These are phyloP conservation scores for Tridacna gigas DNA, from an alignment of 2,888 invertebrate genomes.

Conservation along the genomic window DNA sequence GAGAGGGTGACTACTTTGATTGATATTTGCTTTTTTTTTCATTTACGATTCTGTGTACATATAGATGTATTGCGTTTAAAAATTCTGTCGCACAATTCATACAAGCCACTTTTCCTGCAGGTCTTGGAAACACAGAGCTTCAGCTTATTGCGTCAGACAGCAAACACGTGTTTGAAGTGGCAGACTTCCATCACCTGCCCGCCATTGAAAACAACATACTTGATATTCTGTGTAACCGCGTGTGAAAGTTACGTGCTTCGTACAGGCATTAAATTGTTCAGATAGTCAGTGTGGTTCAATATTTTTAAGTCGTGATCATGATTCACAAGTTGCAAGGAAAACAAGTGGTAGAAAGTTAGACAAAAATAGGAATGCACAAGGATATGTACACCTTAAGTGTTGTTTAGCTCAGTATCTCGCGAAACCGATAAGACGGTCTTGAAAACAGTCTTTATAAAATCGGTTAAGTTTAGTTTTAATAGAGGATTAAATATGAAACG, in stretches of 20 bases:
- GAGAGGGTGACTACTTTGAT: too few species aligned
- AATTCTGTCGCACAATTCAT: not conserved
- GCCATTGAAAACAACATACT: not conserved
- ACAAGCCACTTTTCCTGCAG: not conserved
- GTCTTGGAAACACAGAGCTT: not conserved
- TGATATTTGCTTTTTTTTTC: too few species aligned
- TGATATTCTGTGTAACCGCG: not conserved
- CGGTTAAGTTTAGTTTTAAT: too few species aligned
- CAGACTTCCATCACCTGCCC: not conserved
- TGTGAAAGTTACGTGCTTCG: not conserved
- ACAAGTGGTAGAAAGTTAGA: not conserved
- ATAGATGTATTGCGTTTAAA: not conserved
- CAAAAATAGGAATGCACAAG: too few species aligned
- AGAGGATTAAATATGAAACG: too few species aligned
- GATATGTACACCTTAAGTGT: too few species aligned
- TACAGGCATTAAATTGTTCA: not conserved
- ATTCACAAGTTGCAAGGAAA: not conserved
- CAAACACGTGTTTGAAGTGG: constrained; percentile 1
- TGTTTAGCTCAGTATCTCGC: too few species aligned
- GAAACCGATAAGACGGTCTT: too few species aligned
- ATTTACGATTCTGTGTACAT: too few species aligned
- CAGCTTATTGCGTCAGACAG: not conserved
- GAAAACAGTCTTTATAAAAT: too few species aligned
- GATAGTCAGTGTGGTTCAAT: not conserved
- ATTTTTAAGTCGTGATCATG: not conserved